These are phyloP conservation scores for Ochotona curzoniae DNA, from an alignment of 2,113 vertebrate species.

Conservation along the genomic window DNA sequence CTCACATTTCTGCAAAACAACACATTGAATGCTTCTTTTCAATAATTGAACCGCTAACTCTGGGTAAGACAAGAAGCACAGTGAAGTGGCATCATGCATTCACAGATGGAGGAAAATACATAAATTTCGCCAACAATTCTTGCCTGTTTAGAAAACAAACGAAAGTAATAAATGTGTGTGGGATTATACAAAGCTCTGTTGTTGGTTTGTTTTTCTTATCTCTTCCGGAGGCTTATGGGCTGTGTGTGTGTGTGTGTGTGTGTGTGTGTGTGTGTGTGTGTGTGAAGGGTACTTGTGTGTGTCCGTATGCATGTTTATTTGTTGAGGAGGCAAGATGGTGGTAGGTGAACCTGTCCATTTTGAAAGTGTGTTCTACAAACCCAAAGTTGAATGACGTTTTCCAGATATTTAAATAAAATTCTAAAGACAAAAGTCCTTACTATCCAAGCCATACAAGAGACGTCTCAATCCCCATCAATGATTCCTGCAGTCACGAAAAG, in stretches of 20 bases:
- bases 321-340: background rate
- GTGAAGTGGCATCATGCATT: background rate
- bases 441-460: background rate
- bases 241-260: background rate
- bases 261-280: background rate
- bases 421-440: background rate
- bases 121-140: background rate
- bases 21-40: background rate
- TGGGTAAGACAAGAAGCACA: background rate
- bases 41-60: background rate
- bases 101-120: background rate
- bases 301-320: no score
- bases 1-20: background rate
- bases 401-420: background rate
- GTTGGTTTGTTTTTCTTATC: background rate
- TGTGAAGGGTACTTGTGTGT: background rate
- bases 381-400: background rate
- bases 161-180: background rate
- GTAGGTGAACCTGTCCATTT: background rate
- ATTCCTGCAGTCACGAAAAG: background rate
- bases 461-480: background rate
- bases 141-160: background rate
- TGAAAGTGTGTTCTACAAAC: background rate
- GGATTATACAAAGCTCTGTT: background rate
- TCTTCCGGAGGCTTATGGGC: background rate